Base-by-base conservation (phyloP, 2,888 invertebrate species). In the Drosophila ezoana region DNA sequence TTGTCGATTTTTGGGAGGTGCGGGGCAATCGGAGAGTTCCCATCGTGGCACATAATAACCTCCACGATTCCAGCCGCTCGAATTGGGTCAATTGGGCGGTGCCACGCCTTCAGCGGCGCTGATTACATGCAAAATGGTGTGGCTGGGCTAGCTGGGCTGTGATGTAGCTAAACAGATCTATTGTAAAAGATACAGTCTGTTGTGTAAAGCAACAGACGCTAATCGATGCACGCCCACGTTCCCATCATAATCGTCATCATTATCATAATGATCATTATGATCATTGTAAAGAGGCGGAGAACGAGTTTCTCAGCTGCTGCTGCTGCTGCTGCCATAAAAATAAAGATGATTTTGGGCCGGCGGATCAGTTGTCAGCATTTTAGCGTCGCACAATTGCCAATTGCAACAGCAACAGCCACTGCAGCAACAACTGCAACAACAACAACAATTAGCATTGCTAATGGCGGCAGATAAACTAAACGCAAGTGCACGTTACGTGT, bases 161-260 rank as follows among this genome's bases (percentile, higher is more conserved):
- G 14, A 14, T 45, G 44, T 18, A 41, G 43, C 48, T 44, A 43
- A 41, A 23, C 18, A 57, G 69, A 68, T 72, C 63, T 69, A 52
- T 75, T 86, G 87, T 84, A 83, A 87, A 57, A 56, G 64, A 77
- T 74, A 81, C 64, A 61, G 41, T 63, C 45, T 60, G 41, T 38
- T 52, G 51, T 43, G 37, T 41, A 56, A 40, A 43, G 53, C 47
- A 49, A 68, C 67, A 73, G 52, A 74, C 38, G 76, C 70, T 88
- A 82, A 89, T 89, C 77, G 81, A 85, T 89, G 85, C 85, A 89
- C 85, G 89, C 85, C 85, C 90, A 85, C 85, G 87, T 72, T 45
- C 48, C 56, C 61, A 51, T 72, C 64, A 61, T 11, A 38, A 38
- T 57, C 44, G 60, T 60, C 43, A 45, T 23, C 14, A 49, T 53